Percentiles rank a stretch among this genome's conserved stretches.
Conservation (phyloP, 2,888 invertebrate genomes). For the Tiphia femorata region DNA sequence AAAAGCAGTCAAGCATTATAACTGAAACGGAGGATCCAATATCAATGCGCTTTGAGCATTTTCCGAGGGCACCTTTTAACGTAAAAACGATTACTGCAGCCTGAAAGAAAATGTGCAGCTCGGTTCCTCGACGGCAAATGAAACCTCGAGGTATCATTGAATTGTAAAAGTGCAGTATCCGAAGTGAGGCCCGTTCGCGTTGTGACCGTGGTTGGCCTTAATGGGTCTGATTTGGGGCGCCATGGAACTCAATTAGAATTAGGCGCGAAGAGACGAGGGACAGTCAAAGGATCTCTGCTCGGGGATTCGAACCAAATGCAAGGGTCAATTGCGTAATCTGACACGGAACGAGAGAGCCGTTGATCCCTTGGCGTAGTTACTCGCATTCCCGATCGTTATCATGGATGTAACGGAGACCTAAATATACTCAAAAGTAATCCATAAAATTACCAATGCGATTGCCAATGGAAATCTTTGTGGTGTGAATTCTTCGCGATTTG, state of each 20-base stretch:
- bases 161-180: too few species aligned
- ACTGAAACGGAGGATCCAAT: too few species aligned
- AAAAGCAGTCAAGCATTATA: too few species aligned
- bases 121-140: too few species aligned
- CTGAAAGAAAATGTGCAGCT: too few species aligned
- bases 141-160: too few species aligned
- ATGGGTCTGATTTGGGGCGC: constrained; percentile 22
- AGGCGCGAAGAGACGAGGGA: not conserved
- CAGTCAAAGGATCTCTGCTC: not conserved
- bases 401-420: too few species aligned
- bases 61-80: too few species aligned
- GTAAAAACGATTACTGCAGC: too few species aligned
- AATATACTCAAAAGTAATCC: not conserved
- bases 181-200: too few species aligned
- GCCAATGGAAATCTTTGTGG: too few species aligned
- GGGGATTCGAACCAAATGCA: constrained; percentile 15
- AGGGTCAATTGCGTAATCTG: constrained; percentile 32
- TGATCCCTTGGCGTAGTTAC: not conserved
- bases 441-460: not conserved
- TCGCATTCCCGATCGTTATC: not conserved
- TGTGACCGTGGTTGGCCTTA: constrained; percentile 11
- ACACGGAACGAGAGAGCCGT: constrained; percentile 1
- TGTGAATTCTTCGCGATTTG: not conserved
- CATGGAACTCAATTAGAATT: constrained; percentile 22
- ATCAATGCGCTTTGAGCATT: too few species aligned